These are phyloP conservation scores for Neofelis nebulosa DNA, from an alignment of 2,113 vertebrate species.

Conservation along the genomic window DNA sequence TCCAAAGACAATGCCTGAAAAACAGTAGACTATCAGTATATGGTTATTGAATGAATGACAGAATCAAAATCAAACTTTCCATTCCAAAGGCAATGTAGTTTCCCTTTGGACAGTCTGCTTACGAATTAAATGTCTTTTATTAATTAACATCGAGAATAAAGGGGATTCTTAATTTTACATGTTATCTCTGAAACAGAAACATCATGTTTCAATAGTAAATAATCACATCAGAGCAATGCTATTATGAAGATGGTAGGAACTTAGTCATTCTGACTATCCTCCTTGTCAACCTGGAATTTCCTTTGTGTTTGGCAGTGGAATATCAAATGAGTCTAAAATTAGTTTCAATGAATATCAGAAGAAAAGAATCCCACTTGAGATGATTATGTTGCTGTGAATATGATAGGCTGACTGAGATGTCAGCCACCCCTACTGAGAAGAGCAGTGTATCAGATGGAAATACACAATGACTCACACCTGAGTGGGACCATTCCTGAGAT, in stretches of 20 bases:
- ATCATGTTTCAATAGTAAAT: background rate
- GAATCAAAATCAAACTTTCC: background rate
- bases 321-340: conserved; percentile 51
- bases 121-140: background rate
- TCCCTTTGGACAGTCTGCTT: background rate
- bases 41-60: background rate
- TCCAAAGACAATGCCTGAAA: background rate
- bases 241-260: conserved; percentile 17
- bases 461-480: background rate
- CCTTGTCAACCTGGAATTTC: background rate
- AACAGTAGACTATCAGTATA: background rate
- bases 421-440: background rate
- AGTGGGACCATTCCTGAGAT: conserved; percentile 52
- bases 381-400: background rate
- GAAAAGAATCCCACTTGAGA: conserved; percentile 28
- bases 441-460: background rate
- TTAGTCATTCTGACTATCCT: background rate
- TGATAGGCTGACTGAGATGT: background rate
- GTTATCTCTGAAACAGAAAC: background rate
- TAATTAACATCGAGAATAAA: background rate
- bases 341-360: conserved; percentile 56
- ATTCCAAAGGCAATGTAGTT: background rate
- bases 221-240: conserved; percentile 15
- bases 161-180: background rate
- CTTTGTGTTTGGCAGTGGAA: conserved; percentile 34